Conservation (phyloP, 2,113 vertebrate species). For the Ariopsis seemanni region DNA sequence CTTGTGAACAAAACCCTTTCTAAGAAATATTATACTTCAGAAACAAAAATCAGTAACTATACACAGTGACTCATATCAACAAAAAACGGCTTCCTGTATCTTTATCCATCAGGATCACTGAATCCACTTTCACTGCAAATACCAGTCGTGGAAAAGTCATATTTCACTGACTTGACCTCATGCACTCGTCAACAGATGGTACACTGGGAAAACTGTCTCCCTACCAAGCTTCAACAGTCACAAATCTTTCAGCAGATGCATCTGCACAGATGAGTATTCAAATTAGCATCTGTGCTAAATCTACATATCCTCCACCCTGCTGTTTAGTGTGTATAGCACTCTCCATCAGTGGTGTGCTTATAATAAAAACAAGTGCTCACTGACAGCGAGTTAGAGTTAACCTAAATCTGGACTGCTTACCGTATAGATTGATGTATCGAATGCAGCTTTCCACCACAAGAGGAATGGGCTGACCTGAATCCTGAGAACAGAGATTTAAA, state of each 20-base stretch:
- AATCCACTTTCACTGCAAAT: conserved; percentile 1
- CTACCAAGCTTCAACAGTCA: conserved; percentile 21
- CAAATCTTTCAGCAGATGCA: conserved; percentile 37
- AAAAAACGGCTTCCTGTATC: neutral
- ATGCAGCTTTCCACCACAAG: conserved; percentile 97
- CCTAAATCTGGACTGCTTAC: conserved; percentile 69
- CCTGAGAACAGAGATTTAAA: conserved; percentile 58
- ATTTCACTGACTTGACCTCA: conserved; percentile 23
- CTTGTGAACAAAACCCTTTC: neutral
- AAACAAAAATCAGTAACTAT: conserved; percentile 4
- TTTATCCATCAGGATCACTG: conserved; percentile 6
- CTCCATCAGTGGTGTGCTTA: conserved; percentile 8
- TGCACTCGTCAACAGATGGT: conserved; percentile 33
- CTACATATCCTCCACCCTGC: conserved; percentile 21
- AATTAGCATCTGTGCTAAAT: conserved; percentile 45
- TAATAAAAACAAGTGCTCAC: conserved; percentile 6
- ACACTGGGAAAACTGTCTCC: conserved; percentile 20
- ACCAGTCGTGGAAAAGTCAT: neutral
- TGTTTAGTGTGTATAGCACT: conserved; percentile 5
- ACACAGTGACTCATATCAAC: neutral
- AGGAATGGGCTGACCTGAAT: conserved; percentile 85
- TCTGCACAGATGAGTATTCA: conserved; percentile 41
- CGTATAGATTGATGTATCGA: conserved; percentile 96
- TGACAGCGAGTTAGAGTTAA: conserved; percentile 28
- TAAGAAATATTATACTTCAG: neutral